Conservation (phyloP, 2,113 vertebrate genomes). For the Lethenteron camtschaticum region DNA sequence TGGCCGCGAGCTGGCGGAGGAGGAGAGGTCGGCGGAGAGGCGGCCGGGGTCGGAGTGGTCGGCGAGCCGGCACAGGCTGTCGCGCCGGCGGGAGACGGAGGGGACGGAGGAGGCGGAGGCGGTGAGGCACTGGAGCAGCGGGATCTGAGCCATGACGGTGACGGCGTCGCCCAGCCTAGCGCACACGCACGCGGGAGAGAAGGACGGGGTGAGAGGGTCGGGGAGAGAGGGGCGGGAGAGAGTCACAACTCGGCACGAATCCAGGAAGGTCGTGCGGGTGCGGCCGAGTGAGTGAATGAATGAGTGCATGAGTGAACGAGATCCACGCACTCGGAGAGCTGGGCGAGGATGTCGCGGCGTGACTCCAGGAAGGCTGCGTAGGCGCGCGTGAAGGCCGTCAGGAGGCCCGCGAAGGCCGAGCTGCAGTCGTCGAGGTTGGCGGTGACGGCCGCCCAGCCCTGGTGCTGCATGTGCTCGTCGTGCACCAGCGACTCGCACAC, state of each 20-base stretch:
- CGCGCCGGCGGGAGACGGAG: too few relatives aligned
- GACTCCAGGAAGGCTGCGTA: background rate
- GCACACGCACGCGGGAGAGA: background rate
- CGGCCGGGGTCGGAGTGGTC: too few relatives aligned
- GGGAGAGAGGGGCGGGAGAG: background rate
- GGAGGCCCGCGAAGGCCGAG: conserved; percentile 11
- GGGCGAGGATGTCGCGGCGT: background rate
- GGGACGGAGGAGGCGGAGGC: conserved; percentile 13
- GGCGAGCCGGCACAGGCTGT: too few relatives aligned
- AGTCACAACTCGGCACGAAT: too few relatives aligned
- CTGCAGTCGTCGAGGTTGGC: conserved; percentile 94
- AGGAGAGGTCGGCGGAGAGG: too few relatives aligned
- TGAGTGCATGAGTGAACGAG: background rate
- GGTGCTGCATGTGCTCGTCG: conserved; percentile 92
- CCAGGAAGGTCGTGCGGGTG: background rate
- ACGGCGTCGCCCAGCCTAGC: conserved; percentile 73
- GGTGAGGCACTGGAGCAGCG: conserved; percentile 80
- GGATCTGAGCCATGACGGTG: conserved; percentile 90
- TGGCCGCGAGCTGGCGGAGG: too few relatives aligned
- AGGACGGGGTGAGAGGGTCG: background rate
- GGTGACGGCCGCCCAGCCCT: conserved; percentile 98
- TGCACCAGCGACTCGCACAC: conserved; percentile 95
- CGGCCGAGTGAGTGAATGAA: background rate
- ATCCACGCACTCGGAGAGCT: background rate
- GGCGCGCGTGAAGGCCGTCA: conserved; percentile 1